Evolutionary conservation across 2,113 vertebrate species (phyloP).

Genomic region (Corvus moneduloides): DNA sequence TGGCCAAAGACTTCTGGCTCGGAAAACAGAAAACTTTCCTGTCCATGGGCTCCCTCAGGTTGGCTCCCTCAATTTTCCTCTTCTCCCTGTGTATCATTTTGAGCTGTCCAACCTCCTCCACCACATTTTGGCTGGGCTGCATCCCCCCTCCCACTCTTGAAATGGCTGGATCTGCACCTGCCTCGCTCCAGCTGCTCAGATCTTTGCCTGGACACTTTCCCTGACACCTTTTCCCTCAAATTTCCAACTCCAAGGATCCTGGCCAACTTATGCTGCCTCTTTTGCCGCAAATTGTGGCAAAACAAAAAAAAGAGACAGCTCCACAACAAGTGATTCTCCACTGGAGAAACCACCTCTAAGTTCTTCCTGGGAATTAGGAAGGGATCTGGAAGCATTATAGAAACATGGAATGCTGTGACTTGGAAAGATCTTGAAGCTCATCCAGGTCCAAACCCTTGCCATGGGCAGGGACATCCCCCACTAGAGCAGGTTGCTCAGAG

Average conservation of each 20-base stretch:
- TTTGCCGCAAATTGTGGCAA: neutral
- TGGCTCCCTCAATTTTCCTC: neutral
- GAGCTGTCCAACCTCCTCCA: neutral
- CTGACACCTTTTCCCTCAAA: neutral
- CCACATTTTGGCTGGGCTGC: neutral
- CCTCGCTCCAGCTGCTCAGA: neutral
- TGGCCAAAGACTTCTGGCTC: conserved; percentile 12
- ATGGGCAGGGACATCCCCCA: neutral
- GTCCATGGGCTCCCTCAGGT: neutral
- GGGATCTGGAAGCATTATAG: neutral
- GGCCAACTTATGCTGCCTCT: neutral
- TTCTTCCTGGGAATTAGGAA: neutral
- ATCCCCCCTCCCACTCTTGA: neutral
- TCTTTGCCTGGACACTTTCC: neutral
- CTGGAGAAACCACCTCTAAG: neutral
- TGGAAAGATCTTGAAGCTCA: neutral
- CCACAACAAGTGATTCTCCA: neutral
- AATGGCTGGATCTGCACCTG: neutral
- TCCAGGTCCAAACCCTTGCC: neutral
- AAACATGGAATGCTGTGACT: neutral
- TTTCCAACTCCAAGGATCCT: neutral
- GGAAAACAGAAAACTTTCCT: neutral
- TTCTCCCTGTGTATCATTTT: neutral
- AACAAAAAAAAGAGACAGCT: neutral
- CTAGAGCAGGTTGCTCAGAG: neutral